Evolutionary conservation across 1,140 invertebrate genomes (phyloP).

Genomic region (Pararge aegeria): DNA sequence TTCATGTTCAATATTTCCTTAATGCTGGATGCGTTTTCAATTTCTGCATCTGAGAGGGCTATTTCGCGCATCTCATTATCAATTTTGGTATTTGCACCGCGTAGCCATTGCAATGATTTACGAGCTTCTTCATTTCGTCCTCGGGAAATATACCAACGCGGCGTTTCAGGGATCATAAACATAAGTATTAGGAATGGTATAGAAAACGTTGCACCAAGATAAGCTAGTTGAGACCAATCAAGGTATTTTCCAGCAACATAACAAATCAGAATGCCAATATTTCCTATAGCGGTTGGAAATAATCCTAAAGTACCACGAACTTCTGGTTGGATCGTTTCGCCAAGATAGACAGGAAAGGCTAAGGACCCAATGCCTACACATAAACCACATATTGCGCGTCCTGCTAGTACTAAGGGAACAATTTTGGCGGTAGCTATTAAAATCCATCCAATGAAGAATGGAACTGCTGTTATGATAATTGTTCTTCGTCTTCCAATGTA

Average conservation of each 20-base stretch:
- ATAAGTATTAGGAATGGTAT: constrained; percentile 88
- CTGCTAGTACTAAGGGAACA: constrained; percentile 85
- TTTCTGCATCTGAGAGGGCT: constrained; percentile 86
- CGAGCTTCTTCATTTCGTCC: constrained; percentile 86
- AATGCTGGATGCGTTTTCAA: constrained; percentile 77
- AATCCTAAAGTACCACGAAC: constrained; percentile 93
- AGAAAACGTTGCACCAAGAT: constrained; percentile 86
- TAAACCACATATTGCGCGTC: constrained; percentile 90
- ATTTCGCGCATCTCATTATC: constrained; percentile 90
- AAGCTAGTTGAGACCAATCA: constrained; percentile 89
- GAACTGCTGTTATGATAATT: constrained; percentile 88
- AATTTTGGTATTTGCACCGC: constrained; percentile 89
- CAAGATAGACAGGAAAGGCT: constrained; percentile 93
- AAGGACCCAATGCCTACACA: constrained; percentile 93
- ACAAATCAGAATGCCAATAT: constrained; percentile 90
- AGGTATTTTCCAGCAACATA: constrained; percentile 88
- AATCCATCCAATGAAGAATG: constrained; percentile 92
- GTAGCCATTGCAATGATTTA: constrained; percentile 88
- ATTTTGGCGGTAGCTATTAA: constrained; percentile 87
- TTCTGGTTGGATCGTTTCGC: constrained; percentile 94
- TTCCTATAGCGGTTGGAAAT: constrained; percentile 93
- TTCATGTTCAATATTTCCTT: constrained; percentile 83
- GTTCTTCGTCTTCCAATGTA: constrained; percentile 91
- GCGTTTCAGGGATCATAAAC: constrained; percentile 94
- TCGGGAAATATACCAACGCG: constrained; percentile 91